These are phyloP conservation scores for Gnatocerus cornutus DNA, from an alignment of 2,888 invertebrate genomes.

Conservation along the genomic window DNA sequence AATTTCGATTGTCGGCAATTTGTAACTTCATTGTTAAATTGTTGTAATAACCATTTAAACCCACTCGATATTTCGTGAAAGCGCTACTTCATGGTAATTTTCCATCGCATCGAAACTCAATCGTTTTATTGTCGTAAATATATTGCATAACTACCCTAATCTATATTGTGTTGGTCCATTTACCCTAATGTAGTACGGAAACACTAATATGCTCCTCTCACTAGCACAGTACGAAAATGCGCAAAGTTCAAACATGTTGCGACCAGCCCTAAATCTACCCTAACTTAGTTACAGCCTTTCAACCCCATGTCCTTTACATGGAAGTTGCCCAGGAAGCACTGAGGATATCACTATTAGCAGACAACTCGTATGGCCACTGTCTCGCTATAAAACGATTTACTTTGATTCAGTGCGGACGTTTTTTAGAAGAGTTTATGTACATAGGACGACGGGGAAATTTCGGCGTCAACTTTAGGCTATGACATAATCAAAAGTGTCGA, in stretches of 20 bases:
- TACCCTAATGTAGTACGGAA: neutral
- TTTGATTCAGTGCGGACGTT: neutral
- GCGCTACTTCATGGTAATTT: no score
- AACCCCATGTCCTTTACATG: constrained; percentile 10
- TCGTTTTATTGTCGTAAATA: no score
- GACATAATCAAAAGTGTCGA: no score
- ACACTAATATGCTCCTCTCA: neutral
- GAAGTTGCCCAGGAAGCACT: neutral
- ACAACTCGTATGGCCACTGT: neutral
- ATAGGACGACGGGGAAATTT: no score
- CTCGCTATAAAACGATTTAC: neutral
- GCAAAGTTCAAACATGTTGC: constrained; percentile 21
- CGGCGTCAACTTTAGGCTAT: no score
- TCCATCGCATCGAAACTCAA: no score
- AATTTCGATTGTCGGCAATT: no score
- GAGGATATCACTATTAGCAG: neutral
- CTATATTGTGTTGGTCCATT: neutral
- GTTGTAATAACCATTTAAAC: no score
- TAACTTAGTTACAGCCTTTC: constrained; percentile 11
- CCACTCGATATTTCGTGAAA: no score
- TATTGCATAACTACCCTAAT: no score
- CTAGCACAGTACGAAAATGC: neutral
- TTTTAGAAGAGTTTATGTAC: no score
- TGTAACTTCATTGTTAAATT: no score
- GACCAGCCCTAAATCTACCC: constrained; percentile 6